Percentiles rank a stretch among this genome's conserved stretches.
Evolutionary conservation across 2,113 vertebrate genomes (phyloP).

Genomic region (Cairina moschata): DNA sequence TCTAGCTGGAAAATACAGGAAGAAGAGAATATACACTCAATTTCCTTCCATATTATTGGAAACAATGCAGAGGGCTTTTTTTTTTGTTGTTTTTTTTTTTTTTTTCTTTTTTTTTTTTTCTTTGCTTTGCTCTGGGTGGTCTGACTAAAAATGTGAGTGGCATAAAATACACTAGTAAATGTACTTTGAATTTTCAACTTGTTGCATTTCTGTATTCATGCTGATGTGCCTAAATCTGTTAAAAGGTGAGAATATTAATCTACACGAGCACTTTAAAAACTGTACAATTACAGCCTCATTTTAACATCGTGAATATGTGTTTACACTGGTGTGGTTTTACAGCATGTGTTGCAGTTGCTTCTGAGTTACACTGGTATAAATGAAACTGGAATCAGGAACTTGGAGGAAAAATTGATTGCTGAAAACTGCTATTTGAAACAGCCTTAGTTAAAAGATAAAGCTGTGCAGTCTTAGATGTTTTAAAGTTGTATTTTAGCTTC

Average conservation of each 20-base stretch:
- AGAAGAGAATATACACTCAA: conserved; percentile 82
- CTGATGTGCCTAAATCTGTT: conserved; percentile 56
- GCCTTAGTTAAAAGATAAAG: conserved; percentile 20
- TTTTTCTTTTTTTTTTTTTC: conserved; percentile 49
- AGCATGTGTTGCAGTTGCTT: conserved; percentile 40
- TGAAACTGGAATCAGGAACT: conserved; percentile 29
- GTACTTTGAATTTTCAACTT: conserved; percentile 70
- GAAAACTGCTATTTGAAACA: conserved; percentile 42
- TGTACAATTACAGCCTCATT: conserved; percentile 40
- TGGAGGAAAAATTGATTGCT: conserved; percentile 22
- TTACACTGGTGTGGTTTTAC: conserved; percentile 38
- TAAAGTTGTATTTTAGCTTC: conserved; percentile 50
- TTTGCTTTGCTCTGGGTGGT: conserved; percentile 77
- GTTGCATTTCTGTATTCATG: conserved; percentile 54
- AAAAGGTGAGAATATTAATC: conserved; percentile 32
- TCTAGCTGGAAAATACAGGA: conserved; percentile 86
- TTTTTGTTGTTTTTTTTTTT: not conserved
- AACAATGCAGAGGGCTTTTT: conserved; percentile 80
- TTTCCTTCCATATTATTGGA: conserved; percentile 77
- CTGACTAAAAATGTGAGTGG: conserved; percentile 75
- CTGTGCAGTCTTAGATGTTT: conserved; percentile 32
- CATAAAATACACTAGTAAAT: conserved; percentile 66
- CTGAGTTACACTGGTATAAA: conserved; percentile 28
- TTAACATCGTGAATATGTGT: conserved; percentile 23
- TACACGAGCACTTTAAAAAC: conserved; percentile 30